Base-by-base conservation (phyloP, 2,888 invertebrate species). In the Embidobia sp. region DNA sequence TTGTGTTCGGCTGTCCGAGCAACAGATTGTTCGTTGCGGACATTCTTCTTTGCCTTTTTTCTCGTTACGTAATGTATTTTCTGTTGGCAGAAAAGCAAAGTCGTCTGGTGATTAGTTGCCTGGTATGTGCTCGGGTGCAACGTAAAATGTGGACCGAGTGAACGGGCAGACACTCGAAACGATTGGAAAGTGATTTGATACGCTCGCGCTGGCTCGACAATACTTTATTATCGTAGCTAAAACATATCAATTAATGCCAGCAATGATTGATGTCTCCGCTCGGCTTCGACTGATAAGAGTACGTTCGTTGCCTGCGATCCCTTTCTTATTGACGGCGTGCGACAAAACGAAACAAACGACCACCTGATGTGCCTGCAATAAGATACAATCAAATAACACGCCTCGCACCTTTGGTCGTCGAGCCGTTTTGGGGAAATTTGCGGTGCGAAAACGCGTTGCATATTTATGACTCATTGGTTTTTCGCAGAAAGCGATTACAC, bases 171-270 rank as follows among this genome's bases (percentile, higher is more conserved):
- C 53, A 67, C 53, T 66, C 61, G 61, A 53, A 61, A 61, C 46
- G 42, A 31, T 74, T 74, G 37, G 75, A 75, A 75, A 75, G 69
- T 57, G 49, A 69, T 67, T 63, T 19, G 63, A 51, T 74, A 55
- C 10, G 61, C 70, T 46, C 13, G 29, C 37, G 33, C 16, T 51
- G 13, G 35, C 48, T 51, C 67, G 57, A 48, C 61, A 74, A 74
- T 67, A 53, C 53, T 53, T 18, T 46, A 61, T 53, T 44, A 27
- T 37, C 35, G 11, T 7, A 53, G 61, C 46, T 27, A 46, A 61
- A 70, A 61, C 53, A 22, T 37, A 46, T 53, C 40, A 70, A 61
- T 61, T 61, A 61, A 51, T 59, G 57, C 51, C 49, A 70, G 19
- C 15, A 33, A 44, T 40, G 57, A 40, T 40, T 37, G 40, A 48